phyloP scores from a whole-genome alignment of 2,888 invertebrate species.

The Drosophila ustulata region DNA sequence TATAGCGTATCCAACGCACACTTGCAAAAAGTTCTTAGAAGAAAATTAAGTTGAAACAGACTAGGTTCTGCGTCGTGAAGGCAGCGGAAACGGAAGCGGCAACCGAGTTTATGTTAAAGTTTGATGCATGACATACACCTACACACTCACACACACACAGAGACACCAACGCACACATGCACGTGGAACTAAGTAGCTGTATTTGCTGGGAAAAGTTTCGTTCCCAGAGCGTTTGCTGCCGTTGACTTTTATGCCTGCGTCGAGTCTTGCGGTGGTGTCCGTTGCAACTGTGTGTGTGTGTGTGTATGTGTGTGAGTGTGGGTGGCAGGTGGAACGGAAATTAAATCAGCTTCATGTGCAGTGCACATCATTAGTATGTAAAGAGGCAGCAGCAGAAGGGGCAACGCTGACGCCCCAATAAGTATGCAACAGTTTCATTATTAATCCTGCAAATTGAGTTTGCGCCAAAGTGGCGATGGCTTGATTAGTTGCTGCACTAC shows the following conservation, averaged over 20 bases:
- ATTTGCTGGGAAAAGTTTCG: constrained; percentile 60
- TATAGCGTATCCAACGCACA: constrained; percentile 14
- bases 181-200: constrained; percentile 55
- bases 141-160: constrained; percentile 17
- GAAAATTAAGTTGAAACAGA: constrained; percentile 71
- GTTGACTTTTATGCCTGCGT: constrained; percentile 74
- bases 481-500: constrained; percentile 55
- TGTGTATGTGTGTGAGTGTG: constrained; percentile 13
- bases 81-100: constrained; percentile 75
- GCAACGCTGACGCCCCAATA: constrained; percentile 26
- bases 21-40: constrained; percentile 56
- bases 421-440: constrained; percentile 64
- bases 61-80: constrained; percentile 44
- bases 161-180: constrained; percentile 1
- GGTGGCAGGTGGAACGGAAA: constrained; percentile 69
- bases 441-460: constrained; percentile 61
- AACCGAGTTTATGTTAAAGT: constrained; percentile 78
- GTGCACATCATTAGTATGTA: constrained; percentile 78
- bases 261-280: constrained; percentile 66
- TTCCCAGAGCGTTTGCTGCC: constrained; percentile 42
- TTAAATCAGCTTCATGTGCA: constrained; percentile 75
- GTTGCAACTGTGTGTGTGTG: constrained; percentile 43
- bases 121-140: constrained; percentile 70
- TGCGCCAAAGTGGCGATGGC: constrained; percentile 51
- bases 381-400: constrained; percentile 24